These are phyloP conservation scores for Mormyrops boulengeri DNA, from an alignment of 2,797 vertebrate species.

Conservation along the genomic window DNA sequence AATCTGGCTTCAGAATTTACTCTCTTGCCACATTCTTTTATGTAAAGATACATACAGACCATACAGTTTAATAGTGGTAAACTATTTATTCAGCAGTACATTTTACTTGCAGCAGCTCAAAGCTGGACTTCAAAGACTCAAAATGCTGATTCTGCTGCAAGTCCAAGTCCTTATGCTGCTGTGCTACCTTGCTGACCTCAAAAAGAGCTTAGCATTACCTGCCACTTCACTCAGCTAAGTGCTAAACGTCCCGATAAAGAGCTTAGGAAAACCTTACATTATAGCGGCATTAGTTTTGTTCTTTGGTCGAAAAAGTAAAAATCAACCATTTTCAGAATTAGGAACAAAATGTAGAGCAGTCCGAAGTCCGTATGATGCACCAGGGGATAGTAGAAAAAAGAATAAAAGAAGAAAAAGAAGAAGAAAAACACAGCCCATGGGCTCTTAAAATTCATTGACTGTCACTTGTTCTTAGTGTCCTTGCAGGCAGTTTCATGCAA, in stretches of 20 bases:
- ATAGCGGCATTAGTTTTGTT: neutral
- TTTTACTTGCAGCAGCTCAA: neutral
- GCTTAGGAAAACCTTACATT: neutral
- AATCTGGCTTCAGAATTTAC: neutral
- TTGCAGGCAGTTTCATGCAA: neutral
- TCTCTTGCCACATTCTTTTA: neutral
- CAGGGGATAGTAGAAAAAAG: neutral
- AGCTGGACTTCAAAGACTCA: neutral
- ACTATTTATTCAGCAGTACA: neutral
- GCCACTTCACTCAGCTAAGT: neutral
- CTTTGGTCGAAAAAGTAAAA: neutral
- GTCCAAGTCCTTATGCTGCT: neutral
- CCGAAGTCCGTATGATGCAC: neutral
- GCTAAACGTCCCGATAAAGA: neutral
- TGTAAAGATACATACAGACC: neutral
- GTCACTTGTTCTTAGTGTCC: neutral
- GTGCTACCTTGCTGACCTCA: neutral
- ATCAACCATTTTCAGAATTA: neutral
- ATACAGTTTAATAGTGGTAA: neutral
- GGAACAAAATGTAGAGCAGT: neutral
- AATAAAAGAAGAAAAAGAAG: neutral
- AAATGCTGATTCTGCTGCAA: neutral
- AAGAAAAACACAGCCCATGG: neutral
- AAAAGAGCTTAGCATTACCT: neutral
- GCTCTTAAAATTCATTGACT: neutral